Conservation (phyloP, 2,113 vertebrate genomes). For the Cyprinodon brontotheroides region DNA sequence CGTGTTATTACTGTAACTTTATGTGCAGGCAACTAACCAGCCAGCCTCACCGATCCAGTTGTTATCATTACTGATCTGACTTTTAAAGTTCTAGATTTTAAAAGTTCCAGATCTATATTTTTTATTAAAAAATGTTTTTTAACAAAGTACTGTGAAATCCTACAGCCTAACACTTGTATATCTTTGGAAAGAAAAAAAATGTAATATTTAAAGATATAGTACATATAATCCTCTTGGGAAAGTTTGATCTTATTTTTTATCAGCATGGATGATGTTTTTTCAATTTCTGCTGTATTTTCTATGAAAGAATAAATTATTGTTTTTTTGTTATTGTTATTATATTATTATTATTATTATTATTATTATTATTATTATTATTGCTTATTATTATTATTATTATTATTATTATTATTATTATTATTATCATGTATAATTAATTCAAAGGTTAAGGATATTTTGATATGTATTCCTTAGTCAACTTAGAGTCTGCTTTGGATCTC, state of each 20-base stretch:
- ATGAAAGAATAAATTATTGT: constrained; percentile 12
- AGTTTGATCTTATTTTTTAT: constrained; percentile 41
- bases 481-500: constrained; percentile 45
- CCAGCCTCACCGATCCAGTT: constrained; percentile 36
- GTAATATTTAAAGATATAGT: constrained; percentile 35
- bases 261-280: constrained; percentile 52
- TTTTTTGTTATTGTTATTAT: constrained; percentile 23
- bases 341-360: no score
- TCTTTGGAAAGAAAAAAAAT: constrained; percentile 39
- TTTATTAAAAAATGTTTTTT: constrained; percentile 35
- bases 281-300: constrained; percentile 56
- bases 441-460: constrained; percentile 63
- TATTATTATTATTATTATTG: no score
- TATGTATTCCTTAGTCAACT: constrained; percentile 35
- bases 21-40: constrained; percentile 43
- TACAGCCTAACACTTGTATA: constrained; percentile 16
- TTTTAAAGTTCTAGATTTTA: neutral
- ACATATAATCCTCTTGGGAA: constrained; percentile 10
- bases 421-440: neutral
- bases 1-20: constrained; percentile 29
- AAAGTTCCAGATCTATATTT: constrained; percentile 47
- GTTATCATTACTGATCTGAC: constrained; percentile 14
- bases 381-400: no score
- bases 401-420: no score
- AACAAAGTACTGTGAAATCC: constrained; percentile 45